Evolutionary conservation across 1,140 invertebrate species (phyloP).

Genomic region (Panulirus ornatus): DNA sequence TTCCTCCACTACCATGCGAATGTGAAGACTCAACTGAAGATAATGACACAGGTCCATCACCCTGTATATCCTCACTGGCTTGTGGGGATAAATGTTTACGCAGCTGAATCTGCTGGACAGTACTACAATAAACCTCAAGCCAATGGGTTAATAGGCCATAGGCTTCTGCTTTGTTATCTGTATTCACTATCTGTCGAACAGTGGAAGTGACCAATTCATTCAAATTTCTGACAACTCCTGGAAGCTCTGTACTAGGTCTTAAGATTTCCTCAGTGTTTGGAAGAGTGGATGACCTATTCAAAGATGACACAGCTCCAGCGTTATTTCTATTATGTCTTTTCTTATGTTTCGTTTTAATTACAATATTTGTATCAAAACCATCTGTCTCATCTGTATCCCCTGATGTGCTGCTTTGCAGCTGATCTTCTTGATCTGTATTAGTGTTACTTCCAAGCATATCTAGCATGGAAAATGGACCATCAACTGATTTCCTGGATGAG

Average conservation of each 20-base stretch:
- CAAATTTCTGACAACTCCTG: slow-evolving; percentile 52
- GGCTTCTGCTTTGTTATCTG: slow-evolving; percentile 33
- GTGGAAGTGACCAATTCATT: slow-evolving; percentile 53
- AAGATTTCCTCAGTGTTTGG: slow-evolving; percentile 12
- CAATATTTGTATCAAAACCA: slow-evolving; percentile 29
- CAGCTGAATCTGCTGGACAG: slow-evolving; percentile 35
- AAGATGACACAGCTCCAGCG: neutral
- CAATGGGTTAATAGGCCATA: slow-evolving; percentile 40
- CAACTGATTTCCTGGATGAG: neutral
- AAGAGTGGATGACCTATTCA: neutral
- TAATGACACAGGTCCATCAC: slow-evolving; percentile 43
- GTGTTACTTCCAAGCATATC: neutral
- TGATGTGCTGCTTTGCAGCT: neutral
- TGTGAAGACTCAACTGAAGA: slow-evolving; percentile 53
- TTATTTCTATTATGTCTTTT: neutral
- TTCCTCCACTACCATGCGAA: slow-evolving; percentile 44
- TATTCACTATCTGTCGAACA: slow-evolving; percentile 24
- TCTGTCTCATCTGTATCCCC: slow-evolving; percentile 23
- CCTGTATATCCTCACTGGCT: slow-evolving; percentile 38
- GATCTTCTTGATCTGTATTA: slow-evolving; percentile 16
- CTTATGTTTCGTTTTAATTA: slow-evolving; percentile 38
- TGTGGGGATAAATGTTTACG: slow-evolving; percentile 24
- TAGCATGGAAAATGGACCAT: neutral
- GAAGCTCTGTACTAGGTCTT: slow-evolving; percentile 31
- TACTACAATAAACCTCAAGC: slow-evolving; percentile 52